Conservation (phyloP, 2,888 invertebrate species). For the Aporophyla nigra region DNA sequence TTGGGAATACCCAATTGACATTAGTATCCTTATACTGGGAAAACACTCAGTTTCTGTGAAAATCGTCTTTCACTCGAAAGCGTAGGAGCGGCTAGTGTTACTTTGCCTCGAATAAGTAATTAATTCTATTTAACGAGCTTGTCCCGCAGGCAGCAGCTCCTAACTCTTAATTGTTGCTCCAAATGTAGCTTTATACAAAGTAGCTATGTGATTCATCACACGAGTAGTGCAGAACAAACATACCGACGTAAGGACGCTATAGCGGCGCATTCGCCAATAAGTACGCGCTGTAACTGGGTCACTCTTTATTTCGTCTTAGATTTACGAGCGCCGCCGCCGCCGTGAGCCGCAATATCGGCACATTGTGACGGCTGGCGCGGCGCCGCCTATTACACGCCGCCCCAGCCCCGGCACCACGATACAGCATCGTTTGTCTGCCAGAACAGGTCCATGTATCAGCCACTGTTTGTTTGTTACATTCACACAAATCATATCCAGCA, state of each 20-base stretch:
- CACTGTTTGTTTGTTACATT: neutral
- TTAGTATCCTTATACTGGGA: neutral
- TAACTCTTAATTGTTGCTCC: neutral
- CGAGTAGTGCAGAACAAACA: neutral
- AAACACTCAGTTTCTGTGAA: neutral
- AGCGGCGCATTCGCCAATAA: slow-evolving; percentile 14
- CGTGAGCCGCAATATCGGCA: slow-evolving; percentile 39
- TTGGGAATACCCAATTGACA: no score
- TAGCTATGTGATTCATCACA: neutral
- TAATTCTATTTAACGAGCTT: neutral
- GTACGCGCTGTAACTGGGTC: slow-evolving; percentile 41
- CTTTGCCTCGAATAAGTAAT: neutral
- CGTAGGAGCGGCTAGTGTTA: neutral
- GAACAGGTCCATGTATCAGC: neutral
- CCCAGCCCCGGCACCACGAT: neutral
- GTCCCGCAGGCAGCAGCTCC: neutral
- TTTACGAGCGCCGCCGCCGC: slow-evolving; percentile 38
- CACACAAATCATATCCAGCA: slow-evolving; percentile 3
- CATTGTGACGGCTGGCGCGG: slow-evolving; percentile 30
- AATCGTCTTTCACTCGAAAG: neutral
- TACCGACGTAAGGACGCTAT: neutral
- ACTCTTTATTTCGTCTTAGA: slow-evolving; percentile 50
- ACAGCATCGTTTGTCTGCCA: slow-evolving; percentile 9
- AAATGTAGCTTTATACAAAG: neutral
- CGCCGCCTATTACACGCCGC: neutral